A percentile compares a stretch with the other conserved stretches of the same genome.
These are phyloP conservation scores for Gymnoscopelus braueri DNA, from an alignment of 2,797 vertebrate genomes.

Conservation along the genomic window DNA sequence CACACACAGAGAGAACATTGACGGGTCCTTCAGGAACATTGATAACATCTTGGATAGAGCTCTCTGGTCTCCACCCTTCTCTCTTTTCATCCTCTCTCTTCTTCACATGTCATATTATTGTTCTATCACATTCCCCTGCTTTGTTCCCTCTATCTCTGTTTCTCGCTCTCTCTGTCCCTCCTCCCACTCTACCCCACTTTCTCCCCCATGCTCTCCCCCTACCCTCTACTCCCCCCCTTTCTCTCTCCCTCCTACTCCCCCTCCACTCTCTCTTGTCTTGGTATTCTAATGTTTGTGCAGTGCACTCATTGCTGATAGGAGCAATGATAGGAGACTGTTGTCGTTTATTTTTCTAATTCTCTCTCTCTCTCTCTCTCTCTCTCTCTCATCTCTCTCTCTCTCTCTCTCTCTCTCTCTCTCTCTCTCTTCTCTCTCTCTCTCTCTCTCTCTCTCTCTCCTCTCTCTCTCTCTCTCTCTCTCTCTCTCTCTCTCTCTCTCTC, in stretches of 20 bases:
- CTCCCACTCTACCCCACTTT: neutral
- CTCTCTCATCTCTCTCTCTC: neutral
- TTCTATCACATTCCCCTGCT: neutral
- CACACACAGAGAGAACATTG: conserved; percentile 17
- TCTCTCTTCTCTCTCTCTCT: neutral
- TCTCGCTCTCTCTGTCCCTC: neutral
- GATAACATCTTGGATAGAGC: conserved; percentile 14
- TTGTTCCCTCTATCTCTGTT: neutral
- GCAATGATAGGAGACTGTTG: no score
- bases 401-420: neutral
- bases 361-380: neutral
- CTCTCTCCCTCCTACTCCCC: neutral
- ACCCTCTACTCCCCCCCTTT: neutral
- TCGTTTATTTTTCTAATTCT: no score
- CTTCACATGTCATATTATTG: neutral
- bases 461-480: neutral
- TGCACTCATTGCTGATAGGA: no score
- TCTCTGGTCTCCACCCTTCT: neutral
- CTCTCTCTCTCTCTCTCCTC: neutral
- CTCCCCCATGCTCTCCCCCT: neutral
- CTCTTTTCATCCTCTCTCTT: neutral
- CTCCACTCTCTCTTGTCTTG: neutral
- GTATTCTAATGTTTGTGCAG: no score
- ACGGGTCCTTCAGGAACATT: conserved; percentile 23
- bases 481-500: neutral